Evolutionary conservation across 2,113 vertebrate species (phyloP), one percentile per base, ranked within the genome.

Genomic region (Nothocercus julius): DNA sequence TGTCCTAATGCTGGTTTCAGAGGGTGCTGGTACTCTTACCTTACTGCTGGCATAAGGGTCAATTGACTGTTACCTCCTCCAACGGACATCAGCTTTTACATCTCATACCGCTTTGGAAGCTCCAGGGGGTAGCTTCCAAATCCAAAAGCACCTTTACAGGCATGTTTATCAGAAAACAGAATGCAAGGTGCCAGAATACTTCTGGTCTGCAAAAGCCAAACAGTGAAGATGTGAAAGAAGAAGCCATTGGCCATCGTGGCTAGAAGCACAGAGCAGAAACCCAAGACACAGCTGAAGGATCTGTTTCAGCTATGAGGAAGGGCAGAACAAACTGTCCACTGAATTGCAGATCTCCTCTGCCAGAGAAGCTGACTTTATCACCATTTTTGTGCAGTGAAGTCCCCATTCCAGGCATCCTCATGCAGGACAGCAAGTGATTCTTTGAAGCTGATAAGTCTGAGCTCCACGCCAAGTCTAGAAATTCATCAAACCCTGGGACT

Each of bases 111-210:
- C 45, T 47, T 47, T 20, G 36, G 74, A 67, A 78, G 36, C 4
- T 47, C 45, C n/a, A 47, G 1, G 0, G 11, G 32, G 32, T 13
- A 72, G 42, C 79, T 0, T 16, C 17, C 32, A 89, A 40, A 61
- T 16, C 25, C 5, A 3, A 38, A 66, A 56, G 18, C 15, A 20
- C 45, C 15, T 40, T 32, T 28, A 53, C 18, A 38, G 25, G 27
- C 49, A 38, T 14, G 8, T 53, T 72, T 53, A 53, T 38, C 69
- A 51, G 16, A 32, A 30, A 30, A 34, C 13, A 53, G 25, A 72
- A 34, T 38, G 34, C 53, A 53, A 49, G 49, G 47, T 36, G n/a
- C 22, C 34, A 18, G 47, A 51, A 70, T 28, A 25, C 25, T 38
- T 20, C 12, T 53, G 12, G 18, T 36, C 69, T 72, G 25, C 47